A percentile compares a stretch with the other conserved stretches of the same genome.
These are phyloP conservation scores for Dysdera silvatica DNA, from an alignment of 1,140 invertebrate genomes.

Conservation along the genomic window DNA sequence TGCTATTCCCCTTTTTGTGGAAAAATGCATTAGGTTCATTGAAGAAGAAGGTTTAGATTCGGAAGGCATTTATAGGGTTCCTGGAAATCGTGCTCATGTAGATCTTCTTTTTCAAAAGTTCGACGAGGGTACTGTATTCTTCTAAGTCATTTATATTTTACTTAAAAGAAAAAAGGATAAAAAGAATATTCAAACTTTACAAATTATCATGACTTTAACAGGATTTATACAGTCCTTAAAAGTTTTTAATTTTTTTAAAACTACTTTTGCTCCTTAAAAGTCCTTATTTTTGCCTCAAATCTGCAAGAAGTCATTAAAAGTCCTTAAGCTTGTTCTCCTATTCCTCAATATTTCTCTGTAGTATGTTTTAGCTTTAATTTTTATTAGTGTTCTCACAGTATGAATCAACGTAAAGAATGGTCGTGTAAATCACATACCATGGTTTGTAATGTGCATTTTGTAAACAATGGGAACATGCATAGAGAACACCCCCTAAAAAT, in stretches of 20 bases:
- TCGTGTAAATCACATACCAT: too few relatives aligned
- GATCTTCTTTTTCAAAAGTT: constrained; percentile 84
- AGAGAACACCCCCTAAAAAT: too few relatives aligned
- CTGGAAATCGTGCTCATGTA: constrained; percentile 88
- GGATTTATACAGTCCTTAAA: neutral
- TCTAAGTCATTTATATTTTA: neutral
- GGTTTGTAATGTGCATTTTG: too few relatives aligned
- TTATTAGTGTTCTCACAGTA: too few relatives aligned
- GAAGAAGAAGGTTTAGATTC: constrained; percentile 77
- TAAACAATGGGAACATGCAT: too few relatives aligned
- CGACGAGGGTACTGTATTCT: constrained; percentile 64
- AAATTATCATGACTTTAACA: neutral
- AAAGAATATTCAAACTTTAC: neutral
- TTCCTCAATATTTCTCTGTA: too few relatives aligned
- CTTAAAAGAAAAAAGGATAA: neutral
- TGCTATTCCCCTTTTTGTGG: constrained; percentile 79
- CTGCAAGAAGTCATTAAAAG: too few relatives aligned
- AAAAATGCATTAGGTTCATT: constrained; percentile 89
- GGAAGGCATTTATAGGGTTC: constrained; percentile 90
- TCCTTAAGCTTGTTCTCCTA: too few relatives aligned
- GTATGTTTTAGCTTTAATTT: too few relatives aligned
- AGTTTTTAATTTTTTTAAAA: neutral
- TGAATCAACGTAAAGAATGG: too few relatives aligned
- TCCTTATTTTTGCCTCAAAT: too few relatives aligned
- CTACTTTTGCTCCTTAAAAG: too few relatives aligned